Base-by-base conservation (phyloP, 2,113 vertebrate species). In the Fulica atra region DNA sequence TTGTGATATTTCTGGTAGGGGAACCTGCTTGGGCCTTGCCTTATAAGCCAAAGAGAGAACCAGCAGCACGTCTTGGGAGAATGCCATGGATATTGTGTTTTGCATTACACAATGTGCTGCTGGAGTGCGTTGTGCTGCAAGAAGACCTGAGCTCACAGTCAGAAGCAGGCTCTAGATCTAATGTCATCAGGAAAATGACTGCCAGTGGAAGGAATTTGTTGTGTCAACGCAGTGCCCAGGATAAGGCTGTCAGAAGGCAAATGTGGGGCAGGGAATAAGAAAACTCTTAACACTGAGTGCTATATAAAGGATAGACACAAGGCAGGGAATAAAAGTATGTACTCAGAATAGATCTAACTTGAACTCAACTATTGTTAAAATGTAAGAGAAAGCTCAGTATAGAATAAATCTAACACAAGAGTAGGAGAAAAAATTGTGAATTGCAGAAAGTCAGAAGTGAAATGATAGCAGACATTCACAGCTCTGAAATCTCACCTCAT, bases 101-200 rank as follows among this genome's bases (percentile, higher is more conserved):
- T 73, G 66, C 80, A 33, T 83, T 64, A 42, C 69, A 86, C 42
- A 53, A 33, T 31, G 69, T 92, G n/a, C 48, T 94, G 64, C 71
- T 94, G 59, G 80, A 88, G 56, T 57, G 38, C 48, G 60, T 31
- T 86, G 61, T 84, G 73, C 42, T 53, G 61, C 91, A 86, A 86
- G 91, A 93, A 93, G 68, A 92, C 46, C 86, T 84, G 69, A 92
- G 64, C 83, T 91, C 9, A 10, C 15, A 21, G 48, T 93, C 88
- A 92, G 86, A 81, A 76, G 86, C 0, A 11, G 92, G 80, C 51
- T 93, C 91, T 88, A 92, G 92, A 83, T 51, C 48, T 86, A 93
- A 92, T 46, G 29, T 68, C 88, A 92, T 88, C 83, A 91, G 74
- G 44, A 94, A 72, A 93, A 81, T 71, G 64, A 70, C 38, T 91